Conservation (phyloP, 1,140 invertebrate genomes). For the Eurosta solidaginis region DNA sequence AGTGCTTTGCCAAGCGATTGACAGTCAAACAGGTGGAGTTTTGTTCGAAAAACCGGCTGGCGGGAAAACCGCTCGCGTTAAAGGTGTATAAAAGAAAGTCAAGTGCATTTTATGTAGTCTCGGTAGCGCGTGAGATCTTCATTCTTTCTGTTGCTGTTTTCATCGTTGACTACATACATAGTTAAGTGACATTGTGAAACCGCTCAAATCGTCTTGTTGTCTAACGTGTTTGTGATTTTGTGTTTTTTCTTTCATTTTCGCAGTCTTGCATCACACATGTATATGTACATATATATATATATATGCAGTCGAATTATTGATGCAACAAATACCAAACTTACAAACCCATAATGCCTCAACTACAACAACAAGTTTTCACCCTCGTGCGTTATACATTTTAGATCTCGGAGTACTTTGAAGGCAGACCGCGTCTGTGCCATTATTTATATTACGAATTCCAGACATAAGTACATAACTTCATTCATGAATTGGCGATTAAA, state of each 20-base stretch:
- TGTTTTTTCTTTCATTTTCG: background rate
- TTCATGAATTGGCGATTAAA: too few species aligned
- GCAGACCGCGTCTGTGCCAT: too few species aligned
- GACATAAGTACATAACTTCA: too few species aligned
- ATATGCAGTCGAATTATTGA: background rate
- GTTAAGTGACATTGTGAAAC: slow-evolving; percentile 2
- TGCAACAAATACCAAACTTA: background rate
- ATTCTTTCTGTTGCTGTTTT: background rate
- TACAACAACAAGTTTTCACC: background rate
- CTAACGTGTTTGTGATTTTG: background rate
- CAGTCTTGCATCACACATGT: background rate
- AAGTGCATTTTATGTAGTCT: slow-evolving; percentile 5
- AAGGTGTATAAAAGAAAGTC: slow-evolving; percentile 25
- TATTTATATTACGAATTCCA: too few species aligned
- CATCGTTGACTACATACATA: background rate
- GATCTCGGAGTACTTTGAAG: too few species aligned
- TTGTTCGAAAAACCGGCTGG: background rate
- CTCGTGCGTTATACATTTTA: too few species aligned
- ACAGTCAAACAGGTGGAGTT: slow-evolving; percentile 23
- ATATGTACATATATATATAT: background rate
- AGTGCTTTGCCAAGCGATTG: slow-evolving; percentile 4
- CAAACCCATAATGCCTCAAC: background rate
- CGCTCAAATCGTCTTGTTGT: background rate
- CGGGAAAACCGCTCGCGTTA: background rate
- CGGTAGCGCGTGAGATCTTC: slow-evolving; percentile 2